Evolutionary conservation across 1,140 invertebrate genomes (phyloP), one percentile per base, ranked within the genome.

Genomic region (Drosophila sp.): DNA sequence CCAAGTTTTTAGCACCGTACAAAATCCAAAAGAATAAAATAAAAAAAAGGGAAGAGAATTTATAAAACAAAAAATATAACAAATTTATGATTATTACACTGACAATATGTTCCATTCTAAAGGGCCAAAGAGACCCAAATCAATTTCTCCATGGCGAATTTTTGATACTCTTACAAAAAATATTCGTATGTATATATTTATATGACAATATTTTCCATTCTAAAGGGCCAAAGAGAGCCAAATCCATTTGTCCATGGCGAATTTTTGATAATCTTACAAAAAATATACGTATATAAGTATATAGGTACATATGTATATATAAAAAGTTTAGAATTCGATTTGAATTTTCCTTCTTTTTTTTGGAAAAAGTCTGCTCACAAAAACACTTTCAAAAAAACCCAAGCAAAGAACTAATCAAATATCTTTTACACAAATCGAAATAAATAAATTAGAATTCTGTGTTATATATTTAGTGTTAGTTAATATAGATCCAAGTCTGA

Each of bases 11-110:
- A 50, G 23, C 44, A 50, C 6, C 23, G 44, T 27, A 50, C 23
- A 50, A 50, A 50, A 50, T 27, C 25, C 27, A 50, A 8, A 50
- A 38, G 11, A 38, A 38, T 11, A 38, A 3, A 35, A 5, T 8
- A 38, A 38, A 50, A 50, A 47, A 25, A 25, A 7, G 6, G 8
- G 32, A 38, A 38, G 35, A 38, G 0, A 47, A 25, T 47, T 47
- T 47, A 47, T 47, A 47, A 5, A 47, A 47, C 17, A 17, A 47
- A 50, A 27, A 7, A 3, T 47, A 25, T 38, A 38, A 38, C 35
- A 50, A 50, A 50, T 50, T 50, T 50, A 50, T 50, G 44, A 50
- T 27, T 50, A 50, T 50, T 50, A 50, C 44, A 50, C 7, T 25
- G 6, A 27, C 6, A 27, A 50, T 27, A 27, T 50, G 23, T 50